Conservation (phyloP, 2,888 invertebrate species). For the Phrixothrix hirtus region DNA sequence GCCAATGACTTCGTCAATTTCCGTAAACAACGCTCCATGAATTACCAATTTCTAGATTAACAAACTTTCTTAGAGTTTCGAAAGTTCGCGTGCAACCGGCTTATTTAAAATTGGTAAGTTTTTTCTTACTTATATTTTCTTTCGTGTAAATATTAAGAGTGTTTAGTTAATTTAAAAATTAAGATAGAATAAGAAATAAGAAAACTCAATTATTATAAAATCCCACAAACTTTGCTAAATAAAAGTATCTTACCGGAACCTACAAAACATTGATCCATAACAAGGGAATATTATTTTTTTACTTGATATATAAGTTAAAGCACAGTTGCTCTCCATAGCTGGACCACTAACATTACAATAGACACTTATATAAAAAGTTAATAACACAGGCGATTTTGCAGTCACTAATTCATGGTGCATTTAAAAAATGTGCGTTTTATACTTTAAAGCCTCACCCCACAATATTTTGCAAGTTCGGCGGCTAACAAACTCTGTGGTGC, state of each 20-base stretch:
- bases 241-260: conserved; percentile 53
- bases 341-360: conserved; percentile 48
- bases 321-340: conserved; percentile 45
- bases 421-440: conserved; percentile 33
- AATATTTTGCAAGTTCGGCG: conserved; percentile 43
- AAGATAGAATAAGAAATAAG: too few relatives aligned
- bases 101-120: too few relatives aligned
- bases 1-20: conserved; percentile 27
- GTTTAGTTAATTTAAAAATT: too few relatives aligned
- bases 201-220: too few relatives aligned
- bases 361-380: conserved; percentile 32
- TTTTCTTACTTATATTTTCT: too few relatives aligned
- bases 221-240: too few relatives aligned
- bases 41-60: conserved; percentile 12
- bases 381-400: conserved; percentile 34
- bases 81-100: neutral
- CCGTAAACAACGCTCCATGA: conserved; percentile 19
- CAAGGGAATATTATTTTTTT: conserved; percentile 39
- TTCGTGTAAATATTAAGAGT: too few relatives aligned
- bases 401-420: conserved; percentile 40
- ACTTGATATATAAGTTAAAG: conserved; percentile 38
- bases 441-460: conserved; percentile 47
- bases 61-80: too few relatives aligned
- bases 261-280: conserved; percentile 52
- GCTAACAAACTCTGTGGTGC: conserved; percentile 43